Evolutionary conservation across 2,888 invertebrate genomes (phyloP), one percentile per base, ranked within the genome.

Genomic region (Ornithoptera priamus): DNA sequence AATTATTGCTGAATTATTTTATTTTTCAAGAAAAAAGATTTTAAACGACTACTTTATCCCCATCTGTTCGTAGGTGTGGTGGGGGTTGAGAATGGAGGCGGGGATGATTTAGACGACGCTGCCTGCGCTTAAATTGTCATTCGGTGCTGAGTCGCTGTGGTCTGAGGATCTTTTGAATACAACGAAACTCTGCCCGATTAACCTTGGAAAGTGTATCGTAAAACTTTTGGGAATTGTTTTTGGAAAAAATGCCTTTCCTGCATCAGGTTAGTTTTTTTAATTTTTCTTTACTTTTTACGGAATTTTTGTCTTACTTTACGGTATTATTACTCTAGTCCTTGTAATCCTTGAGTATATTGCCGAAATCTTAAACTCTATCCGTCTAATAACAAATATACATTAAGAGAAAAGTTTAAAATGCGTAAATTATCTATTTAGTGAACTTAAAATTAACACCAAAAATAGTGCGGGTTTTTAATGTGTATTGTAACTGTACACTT

Each of bases 221-320:
- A 73, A 83, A 85, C 81, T 86, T 85, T 67, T 39, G 10, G 72
- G 67, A 73, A 80, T 84, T 81, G 70, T 82, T 50, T 82, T 83
- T 86, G 86, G 88, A 84, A 80, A 73, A 72, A 71, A 92, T 92
- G 91, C 89, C 91, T 87, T 85, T 90, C 60, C 74, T 92, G 76
- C 90, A 87, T 77, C 87, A 85, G 82, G 91, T 88, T 22, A 86
- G 85, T 82, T 70, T 70, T 74, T 62, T 53, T 69, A 39, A 1
- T 39, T 20, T 4, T n/a, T 57, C 6, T 57, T 20, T 57, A 3
- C 3, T 5, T 30, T 30, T 30, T 30, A 30, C 0, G 3, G 0
- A 30, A 30, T 30, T 30, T 30, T 30, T 30, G 30, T 22, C 1
- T 22, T 22, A 22, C 22, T 22, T 22, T 22, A n/a, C n/a, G n/a